A percentile compares a stretch with the other conserved stretches of the same genome.
These are phyloP conservation scores for Macropis europaea DNA, from an alignment of 2,888 invertebrate genomes.

Conservation along the genomic window DNA sequence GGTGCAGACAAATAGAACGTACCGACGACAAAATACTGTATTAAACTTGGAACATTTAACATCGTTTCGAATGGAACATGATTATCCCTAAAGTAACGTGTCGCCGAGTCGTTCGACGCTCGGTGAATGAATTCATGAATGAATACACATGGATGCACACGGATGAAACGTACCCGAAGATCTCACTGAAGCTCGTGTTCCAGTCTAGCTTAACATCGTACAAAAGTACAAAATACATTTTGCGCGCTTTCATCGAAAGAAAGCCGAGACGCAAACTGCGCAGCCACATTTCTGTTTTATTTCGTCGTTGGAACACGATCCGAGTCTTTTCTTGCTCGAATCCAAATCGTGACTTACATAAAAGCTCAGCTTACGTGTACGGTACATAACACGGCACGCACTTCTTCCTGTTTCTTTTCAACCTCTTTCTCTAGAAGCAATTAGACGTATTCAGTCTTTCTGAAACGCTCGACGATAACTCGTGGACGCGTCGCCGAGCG, in stretches of 20 bases:
- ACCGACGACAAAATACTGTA: slow-evolving; percentile 56
- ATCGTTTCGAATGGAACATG: slow-evolving; percentile 29
- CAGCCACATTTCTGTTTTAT: background rate
- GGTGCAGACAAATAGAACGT: slow-evolving; percentile 46
- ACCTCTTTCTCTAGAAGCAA: slow-evolving; percentile 36
- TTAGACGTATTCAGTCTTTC: slow-evolving; percentile 63
- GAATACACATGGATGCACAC: slow-evolving; percentile 32
- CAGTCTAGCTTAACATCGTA: slow-evolving; percentile 51
- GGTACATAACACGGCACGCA: slow-evolving; percentile 34
- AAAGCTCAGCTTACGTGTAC: slow-evolving; percentile 55
- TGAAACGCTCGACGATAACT: slow-evolving; percentile 38
- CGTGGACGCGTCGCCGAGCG: slow-evolving; percentile 14
- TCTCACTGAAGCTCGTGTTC: slow-evolving; percentile 57
- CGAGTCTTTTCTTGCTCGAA: slow-evolving; percentile 37
- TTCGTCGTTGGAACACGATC: slow-evolving; percentile 55
- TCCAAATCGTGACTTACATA: slow-evolving; percentile 37
- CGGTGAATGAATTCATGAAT: slow-evolving; percentile 35
- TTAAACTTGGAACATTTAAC: slow-evolving; percentile 42
- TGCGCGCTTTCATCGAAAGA: slow-evolving; percentile 1
- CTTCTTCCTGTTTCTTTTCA: slow-evolving; percentile 10
- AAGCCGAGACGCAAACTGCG: slow-evolving; percentile 15
- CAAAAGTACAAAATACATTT: slow-evolving; percentile 63
- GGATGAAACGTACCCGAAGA: slow-evolving; percentile 39
- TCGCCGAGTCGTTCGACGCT: slow-evolving; percentile 12
- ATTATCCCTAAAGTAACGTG: slow-evolving; percentile 12